Percentiles rank a stretch among this genome's conserved stretches.
These are phyloP conservation scores for Pararge aegeria DNA, from an alignment of 1,140 invertebrate genomes.

Conservation along the genomic window DNA sequence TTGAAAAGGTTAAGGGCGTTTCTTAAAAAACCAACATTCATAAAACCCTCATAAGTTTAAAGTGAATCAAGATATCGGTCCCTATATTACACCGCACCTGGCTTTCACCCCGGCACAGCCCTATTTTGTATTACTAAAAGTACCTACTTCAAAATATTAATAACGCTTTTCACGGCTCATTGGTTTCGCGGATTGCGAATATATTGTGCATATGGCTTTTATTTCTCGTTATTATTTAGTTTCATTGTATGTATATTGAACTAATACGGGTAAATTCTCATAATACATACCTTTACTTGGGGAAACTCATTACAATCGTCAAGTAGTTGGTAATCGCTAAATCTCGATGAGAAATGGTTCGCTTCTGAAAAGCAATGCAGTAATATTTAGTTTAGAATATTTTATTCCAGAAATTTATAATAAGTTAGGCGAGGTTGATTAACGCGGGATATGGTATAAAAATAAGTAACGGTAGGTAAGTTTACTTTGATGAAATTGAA, in stretches of 20 bases:
- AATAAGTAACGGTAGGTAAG: no score
- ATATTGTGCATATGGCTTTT: slow-evolving; percentile 38
- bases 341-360: slow-evolving; percentile 1
- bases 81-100: slow-evolving; percentile 61
- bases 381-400: no score
- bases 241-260: slow-evolving; percentile 31
- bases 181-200: slow-evolving; percentile 51
- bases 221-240: slow-evolving; percentile 30
- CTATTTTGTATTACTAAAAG: slow-evolving; percentile 47
- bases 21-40: slow-evolving; percentile 58
- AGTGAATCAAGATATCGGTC: slow-evolving; percentile 74
- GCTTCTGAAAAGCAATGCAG: no score
- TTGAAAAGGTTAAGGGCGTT: slow-evolving; percentile 70
- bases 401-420: no score
- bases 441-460: no score
- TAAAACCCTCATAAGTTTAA: slow-evolving; percentile 59
- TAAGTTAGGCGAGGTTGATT: no score
- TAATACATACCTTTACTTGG: not conserved
- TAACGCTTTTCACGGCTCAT: slow-evolving; percentile 63
- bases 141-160: slow-evolving; percentile 57
- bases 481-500: no score
- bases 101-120: slow-evolving; percentile 55
- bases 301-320: slow-evolving; percentile 5
- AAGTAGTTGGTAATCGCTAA: slow-evolving; percentile 18
- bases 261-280: slow-evolving; percentile 25